Evolutionary conservation across 2,888 invertebrate genomes (phyloP), one percentile per base, ranked within the genome.

Genomic region (Chloroclysta siterata): DNA sequence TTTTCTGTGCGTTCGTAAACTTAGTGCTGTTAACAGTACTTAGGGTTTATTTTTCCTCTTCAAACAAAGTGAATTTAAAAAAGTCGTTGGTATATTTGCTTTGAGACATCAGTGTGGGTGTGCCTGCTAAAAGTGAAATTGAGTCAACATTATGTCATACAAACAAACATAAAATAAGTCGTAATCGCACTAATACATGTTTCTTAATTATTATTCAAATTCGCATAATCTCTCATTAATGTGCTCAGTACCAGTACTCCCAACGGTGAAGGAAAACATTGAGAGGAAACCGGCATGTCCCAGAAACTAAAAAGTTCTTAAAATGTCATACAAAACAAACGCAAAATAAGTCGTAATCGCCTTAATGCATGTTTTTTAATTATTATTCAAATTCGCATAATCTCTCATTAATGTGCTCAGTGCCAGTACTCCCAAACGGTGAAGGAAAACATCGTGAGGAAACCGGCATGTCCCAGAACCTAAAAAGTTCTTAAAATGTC

Each of bases 101-200:
- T 10, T n/a, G 41, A 42, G 47, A 53, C 53, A 57, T 54, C 51
- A 44, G 50, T 55, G 66, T 55, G 66, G 64, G 68, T 76, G 72
- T 74, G 76, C 72, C 72, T 69, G 75, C 73, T 60, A 81, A 84
- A 87, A 88, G 90, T 88, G 90, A 90, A 89, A 89, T 85, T 89
- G 78, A 63, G 83, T 79, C 79, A 88, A 88, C 89, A 87, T 89
- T 88, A 78, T 79, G 73, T 83, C 78, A 76, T 73, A 74, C 67
- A 72, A 76, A 79, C 72, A 46, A 10, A 10, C 17, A 17, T 10
- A 11, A 46, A 46, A 17, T 46, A 62, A 65, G 47, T 76, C 72
- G 70, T 75, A 72, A 73, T 42, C 48, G 28, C 15, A 29, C 47
- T 53, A 66, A 65, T 63, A 63, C 39, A 61, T 61, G 57, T 65